Conservation (phyloP, 2,888 invertebrate genomes). For the Xestia sexstrigata region DNA sequence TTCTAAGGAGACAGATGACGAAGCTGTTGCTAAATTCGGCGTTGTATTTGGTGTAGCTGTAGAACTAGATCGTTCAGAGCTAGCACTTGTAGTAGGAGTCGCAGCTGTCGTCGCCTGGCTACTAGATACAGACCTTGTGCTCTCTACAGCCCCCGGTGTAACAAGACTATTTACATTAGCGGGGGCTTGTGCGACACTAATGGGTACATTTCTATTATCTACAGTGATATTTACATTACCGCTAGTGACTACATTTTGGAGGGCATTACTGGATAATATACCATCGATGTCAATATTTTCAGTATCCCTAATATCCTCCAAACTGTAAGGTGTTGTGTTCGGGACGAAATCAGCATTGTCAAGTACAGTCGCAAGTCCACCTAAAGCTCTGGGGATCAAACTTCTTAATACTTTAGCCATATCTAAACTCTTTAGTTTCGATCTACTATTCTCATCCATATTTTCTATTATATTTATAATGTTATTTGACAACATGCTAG, state of each 20-base stretch:
- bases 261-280: slow-evolving; percentile 75
- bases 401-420: slow-evolving; percentile 88
- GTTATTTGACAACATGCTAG: slow-evolving; percentile 89
- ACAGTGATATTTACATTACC: slow-evolving; percentile 83
- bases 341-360: slow-evolving; percentile 81
- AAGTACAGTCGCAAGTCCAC: slow-evolving; percentile 78
- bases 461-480: slow-evolving; percentile 86
- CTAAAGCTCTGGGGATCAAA: slow-evolving; percentile 87
- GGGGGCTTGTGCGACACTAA: slow-evolving; percentile 67
- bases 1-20: slow-evolving; percentile 73
- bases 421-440: slow-evolving; percentile 87
- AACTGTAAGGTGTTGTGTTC: slow-evolving; percentile 88
- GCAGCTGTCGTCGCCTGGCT: slow-evolving; percentile 73
- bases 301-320: slow-evolving; percentile 88
- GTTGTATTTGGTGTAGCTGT: slow-evolving; percentile 53
- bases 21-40: slow-evolving; percentile 60
- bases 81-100: slow-evolving; percentile 47
- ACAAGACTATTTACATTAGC: slow-evolving; percentile 81
- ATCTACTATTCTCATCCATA: slow-evolving; percentile 86
- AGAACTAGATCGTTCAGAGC: slow-evolving; percentile 45
- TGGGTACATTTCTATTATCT: slow-evolving; percentile 70
- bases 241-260: slow-evolving; percentile 78
- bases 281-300: slow-evolving; percentile 80
- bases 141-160: slow-evolving; percentile 68
- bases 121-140: slow-evolving; percentile 72